Conservation (phyloP, 2,113 vertebrate species). For the Pedetes capensis region DNA sequence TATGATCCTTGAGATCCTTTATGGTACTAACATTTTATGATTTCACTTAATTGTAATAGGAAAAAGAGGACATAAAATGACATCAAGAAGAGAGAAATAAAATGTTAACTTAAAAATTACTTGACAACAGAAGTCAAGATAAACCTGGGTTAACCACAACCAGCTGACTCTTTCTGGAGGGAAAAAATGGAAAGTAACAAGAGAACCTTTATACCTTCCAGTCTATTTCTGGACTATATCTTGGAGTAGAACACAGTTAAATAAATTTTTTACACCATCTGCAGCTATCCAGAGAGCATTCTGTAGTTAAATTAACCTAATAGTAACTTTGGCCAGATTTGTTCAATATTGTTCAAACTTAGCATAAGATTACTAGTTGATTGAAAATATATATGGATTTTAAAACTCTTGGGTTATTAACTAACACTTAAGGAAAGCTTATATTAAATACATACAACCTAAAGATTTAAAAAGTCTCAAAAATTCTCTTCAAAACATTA, state of each 20-base stretch:
- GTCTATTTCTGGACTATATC: background rate
- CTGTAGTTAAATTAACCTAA: background rate
- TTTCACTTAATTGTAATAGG: constrained; percentile 4
- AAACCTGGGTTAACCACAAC: background rate
- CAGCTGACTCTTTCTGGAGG: background rate
- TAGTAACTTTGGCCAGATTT: background rate
- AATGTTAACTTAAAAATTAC: constrained; percentile 25
- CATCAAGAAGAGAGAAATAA: constrained; percentile 28
- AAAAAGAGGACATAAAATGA: constrained; percentile 27
- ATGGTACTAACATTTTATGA: background rate
- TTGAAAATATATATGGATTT: background rate
- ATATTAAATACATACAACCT: background rate
- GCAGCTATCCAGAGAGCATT: background rate
- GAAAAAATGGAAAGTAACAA: background rate
- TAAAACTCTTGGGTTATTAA: background rate
- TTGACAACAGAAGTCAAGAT: background rate
- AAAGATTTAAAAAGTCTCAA: background rate
- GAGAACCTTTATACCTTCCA: background rate
- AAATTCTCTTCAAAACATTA: background rate
- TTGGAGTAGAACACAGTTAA: background rate
- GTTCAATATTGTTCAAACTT: background rate
- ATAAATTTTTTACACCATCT: background rate
- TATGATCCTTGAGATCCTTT: background rate
- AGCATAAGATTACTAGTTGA: background rate
- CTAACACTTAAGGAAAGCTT: background rate